phyloP scores from a whole-genome alignment of 2,113 vertebrate genomes.

The Hydropotes inermis region DNA sequence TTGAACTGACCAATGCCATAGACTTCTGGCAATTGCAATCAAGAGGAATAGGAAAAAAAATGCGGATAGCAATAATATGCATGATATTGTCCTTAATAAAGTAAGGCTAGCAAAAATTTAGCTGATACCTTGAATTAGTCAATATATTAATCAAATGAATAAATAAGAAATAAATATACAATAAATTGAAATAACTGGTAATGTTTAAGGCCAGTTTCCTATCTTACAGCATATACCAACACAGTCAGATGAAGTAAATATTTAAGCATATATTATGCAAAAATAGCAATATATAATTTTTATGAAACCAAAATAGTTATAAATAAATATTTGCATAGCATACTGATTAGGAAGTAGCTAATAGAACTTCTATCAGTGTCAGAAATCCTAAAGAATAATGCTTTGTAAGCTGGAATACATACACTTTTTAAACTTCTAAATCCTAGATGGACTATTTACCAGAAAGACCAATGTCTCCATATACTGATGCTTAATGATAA shows the following conservation, averaged over 20 bases:
- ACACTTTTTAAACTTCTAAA: neutral
- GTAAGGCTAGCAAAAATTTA: neutral
- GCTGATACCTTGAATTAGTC: neutral
- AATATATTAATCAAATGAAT: neutral
- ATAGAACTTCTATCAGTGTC: neutral
- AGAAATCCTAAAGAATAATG: neutral
- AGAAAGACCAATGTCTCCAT: neutral
- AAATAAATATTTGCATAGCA: neutral
- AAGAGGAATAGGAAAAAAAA: neutral
- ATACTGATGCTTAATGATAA: neutral
- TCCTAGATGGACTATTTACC: neutral
- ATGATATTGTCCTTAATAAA: neutral
- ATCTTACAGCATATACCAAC: neutral
- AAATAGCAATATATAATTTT: neutral
- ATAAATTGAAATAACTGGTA: neutral
- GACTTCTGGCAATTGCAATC: neutral
- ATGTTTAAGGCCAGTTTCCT: neutral
- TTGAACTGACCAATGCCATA: neutral
- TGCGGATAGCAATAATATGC: neutral
- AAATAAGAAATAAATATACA: neutral
- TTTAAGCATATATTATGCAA: neutral
- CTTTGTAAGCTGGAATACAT: neutral
- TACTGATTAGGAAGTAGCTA: neutral
- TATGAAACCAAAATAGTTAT: neutral
- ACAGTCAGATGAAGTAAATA: neutral